Evolutionary conservation across 23 tunicate genomes (phyloP).

Genomic region (Aplidium turbinatum): DNA sequence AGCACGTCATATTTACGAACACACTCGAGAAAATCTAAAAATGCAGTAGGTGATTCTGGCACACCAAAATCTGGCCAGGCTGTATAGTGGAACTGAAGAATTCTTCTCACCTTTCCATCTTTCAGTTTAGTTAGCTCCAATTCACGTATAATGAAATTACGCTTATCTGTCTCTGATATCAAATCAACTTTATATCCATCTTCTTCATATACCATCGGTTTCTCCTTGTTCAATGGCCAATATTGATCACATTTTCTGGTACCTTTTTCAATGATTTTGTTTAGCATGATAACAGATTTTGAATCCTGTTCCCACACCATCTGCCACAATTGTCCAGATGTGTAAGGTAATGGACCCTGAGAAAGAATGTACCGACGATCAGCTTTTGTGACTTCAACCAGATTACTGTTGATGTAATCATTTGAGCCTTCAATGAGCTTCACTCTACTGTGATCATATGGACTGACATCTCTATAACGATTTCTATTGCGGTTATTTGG

Average conservation of each 20-base stretch:
- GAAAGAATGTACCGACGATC: constrained; percentile 78
- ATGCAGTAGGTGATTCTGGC: constrained; percentile 93
- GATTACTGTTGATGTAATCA: constrained; percentile 92
- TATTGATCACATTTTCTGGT: constrained; percentile 83
- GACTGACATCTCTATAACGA: constrained; percentile 93
- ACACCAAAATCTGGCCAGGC: constrained; percentile 99
- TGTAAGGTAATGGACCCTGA: constrained; percentile 90
- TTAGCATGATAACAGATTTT: constrained; percentile 93
- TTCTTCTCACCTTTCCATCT: constrained; percentile 19
- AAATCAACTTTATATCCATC: constrained; percentile 47
- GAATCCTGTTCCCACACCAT: constrained; percentile 99
- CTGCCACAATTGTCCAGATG: constrained; percentile 95
- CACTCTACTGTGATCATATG: constrained; percentile 93
- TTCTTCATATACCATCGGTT: constrained; percentile 44
- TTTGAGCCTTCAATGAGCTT: constrained; percentile 57
- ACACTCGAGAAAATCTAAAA: constrained; percentile 80
- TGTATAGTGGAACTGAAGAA: constrained; percentile 88
- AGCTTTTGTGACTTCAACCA: constrained; percentile 53
- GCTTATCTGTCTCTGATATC: constrained; percentile 33
- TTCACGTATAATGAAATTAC: constrained; percentile 70
- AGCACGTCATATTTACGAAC: constrained; percentile 57
- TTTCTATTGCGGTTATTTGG: constrained; percentile 70
- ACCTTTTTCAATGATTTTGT: constrained; percentile 90
- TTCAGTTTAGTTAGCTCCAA: constrained; percentile 48
- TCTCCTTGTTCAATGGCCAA: constrained; percentile 69